Percentiles rank a stretch among this genome's conserved stretches.
Conservation (phyloP, 2,113 vertebrate species). For the Nerophis ophidion region DNA sequence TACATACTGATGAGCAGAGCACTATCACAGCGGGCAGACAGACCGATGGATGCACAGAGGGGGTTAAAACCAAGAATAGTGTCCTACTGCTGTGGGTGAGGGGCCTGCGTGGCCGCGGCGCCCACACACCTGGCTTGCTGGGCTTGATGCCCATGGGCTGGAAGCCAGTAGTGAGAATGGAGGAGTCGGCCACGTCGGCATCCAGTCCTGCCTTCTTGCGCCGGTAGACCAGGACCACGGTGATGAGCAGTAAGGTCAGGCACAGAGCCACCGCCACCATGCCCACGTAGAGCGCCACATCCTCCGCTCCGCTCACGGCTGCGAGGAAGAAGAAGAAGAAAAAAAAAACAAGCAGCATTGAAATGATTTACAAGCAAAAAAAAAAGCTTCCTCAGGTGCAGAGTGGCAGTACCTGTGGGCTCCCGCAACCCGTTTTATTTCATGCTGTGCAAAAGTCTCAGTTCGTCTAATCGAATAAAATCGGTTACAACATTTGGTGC, state of each 20-base stretch:
- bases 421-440: conserved; percentile 12
- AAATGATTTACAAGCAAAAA: conserved; percentile 8
- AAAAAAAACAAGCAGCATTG: not conserved
- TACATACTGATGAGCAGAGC: conserved; percentile 44
- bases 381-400: conserved; percentile 5
- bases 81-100: conserved; percentile 73
- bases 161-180: conserved; percentile 96
- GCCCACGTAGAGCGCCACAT: conserved; percentile 91
- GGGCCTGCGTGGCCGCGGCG: conserved; percentile 66
- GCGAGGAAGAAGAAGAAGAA: conserved; percentile 11
- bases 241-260: conserved; percentile 86
- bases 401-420: conserved; percentile 7
- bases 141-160: conserved; percentile 98
- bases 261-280: conserved; percentile 89
- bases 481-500: not conserved
- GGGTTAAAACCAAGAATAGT: conserved; percentile 62
- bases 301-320: conserved; percentile 81
- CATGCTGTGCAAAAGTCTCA: conserved; percentile 9
- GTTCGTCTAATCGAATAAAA: conserved; percentile 18
- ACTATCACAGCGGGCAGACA: conserved; percentile 44
- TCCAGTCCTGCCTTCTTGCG: conserved; percentile 93
- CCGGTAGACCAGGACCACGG: conserved; percentile 88
- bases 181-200: conserved; percentile 92
- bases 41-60: conserved; percentile 34
- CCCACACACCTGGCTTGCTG: conserved; percentile 91